Percentiles rank a stretch among this genome's conserved stretches.
These are phyloP conservation scores for Acrobasis repandana DNA, from an alignment of 2,888 invertebrate species.

Conservation along the genomic window DNA sequence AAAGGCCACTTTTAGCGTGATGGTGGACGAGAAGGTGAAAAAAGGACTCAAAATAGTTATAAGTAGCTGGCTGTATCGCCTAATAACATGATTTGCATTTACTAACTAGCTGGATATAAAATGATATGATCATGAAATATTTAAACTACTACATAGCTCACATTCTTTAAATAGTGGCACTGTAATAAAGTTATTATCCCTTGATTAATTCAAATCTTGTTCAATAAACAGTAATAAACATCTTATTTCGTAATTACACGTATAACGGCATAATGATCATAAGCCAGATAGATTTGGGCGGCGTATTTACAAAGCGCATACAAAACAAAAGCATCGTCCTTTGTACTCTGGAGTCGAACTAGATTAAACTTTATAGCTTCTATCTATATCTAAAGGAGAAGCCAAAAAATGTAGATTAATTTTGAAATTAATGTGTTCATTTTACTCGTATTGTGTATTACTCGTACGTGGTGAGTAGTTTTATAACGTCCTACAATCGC, in stretches of 20 bases:
- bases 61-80: too few relatives aligned
- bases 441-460: too few relatives aligned
- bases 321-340: neutral
- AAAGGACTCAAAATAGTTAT: too few relatives aligned
- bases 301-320: constrained; percentile 7
- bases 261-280: constrained; percentile 51
- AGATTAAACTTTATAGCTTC: constrained; percentile 3
- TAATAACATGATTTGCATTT: too few relatives aligned
- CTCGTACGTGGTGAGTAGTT: too few relatives aligned
- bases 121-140: too few relatives aligned
- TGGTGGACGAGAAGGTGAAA: too few relatives aligned
- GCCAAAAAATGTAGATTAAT: too few relatives aligned
- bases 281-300: constrained; percentile 34
- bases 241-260: constrained; percentile 63
- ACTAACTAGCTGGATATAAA: too few relatives aligned
- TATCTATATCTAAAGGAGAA: neutral
- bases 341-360: neutral
- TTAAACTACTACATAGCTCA: neutral
- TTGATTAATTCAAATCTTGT: constrained; percentile 62
- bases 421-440: too few relatives aligned
- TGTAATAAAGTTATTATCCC: constrained; percentile 55
- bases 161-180: constrained; percentile 3
- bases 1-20: too few relatives aligned
- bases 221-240: constrained; percentile 57
- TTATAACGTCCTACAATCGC: too few relatives aligned